Evolutionary conservation across 2,888 invertebrate genomes (phyloP).

Genomic region (Julus scandinavius): DNA sequence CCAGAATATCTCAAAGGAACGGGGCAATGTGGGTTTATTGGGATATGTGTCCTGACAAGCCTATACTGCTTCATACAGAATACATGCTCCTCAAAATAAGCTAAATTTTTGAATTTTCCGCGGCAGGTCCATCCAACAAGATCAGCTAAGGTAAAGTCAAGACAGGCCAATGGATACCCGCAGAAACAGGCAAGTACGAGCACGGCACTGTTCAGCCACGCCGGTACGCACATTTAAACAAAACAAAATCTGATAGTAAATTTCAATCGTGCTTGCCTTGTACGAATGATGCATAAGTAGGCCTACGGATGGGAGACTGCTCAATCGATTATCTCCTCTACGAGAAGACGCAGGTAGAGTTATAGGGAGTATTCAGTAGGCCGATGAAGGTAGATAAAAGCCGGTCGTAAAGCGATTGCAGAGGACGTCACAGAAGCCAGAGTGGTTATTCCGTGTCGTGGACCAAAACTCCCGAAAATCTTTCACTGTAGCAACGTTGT

Average conservation of each 20-base stretch:
- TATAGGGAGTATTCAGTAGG: neutral
- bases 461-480: neutral
- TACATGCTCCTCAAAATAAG: no score
- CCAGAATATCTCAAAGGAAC: no score
- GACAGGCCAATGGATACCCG: no score
- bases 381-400: neutral
- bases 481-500: neutral
- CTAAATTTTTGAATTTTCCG: no score
- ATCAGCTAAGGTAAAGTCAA: no score
- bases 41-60: no score
- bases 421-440: neutral
- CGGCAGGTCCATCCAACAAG: no score
- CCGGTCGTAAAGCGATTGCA: neutral
- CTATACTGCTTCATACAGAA: no score
- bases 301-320: neutral
- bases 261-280: constrained; percentile 7
- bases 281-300: constrained; percentile 35
- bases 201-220: neutral
- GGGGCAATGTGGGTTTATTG: no score
- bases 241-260: neutral
- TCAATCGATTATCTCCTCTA: constrained; percentile 14
- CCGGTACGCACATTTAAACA: neutral
- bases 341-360: constrained; percentile 13
- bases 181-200: neutral
- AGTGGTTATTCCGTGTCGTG: neutral